Evolutionary conservation across 2,797 vertebrate genomes (phyloP), one percentile per base, ranked within the genome.

Genomic region (Petrocephalus schoutedeni): DNA sequence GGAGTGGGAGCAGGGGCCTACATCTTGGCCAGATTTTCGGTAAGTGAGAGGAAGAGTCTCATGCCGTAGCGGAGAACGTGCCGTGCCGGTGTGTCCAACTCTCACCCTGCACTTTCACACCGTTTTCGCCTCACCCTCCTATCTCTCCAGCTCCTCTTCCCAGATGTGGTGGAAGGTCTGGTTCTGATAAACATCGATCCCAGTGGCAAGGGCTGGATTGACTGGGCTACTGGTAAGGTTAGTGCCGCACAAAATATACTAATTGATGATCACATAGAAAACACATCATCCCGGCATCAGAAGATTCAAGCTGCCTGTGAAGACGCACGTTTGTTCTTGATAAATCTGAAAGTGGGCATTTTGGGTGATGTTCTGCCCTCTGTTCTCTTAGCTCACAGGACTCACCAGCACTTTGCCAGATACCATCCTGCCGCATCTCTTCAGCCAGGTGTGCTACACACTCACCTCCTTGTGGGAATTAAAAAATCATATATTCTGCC

Each of bases 181-280:
- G 98, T 99, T 90, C 95, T 99, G 90, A 94, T 99, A 91, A 99
- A 99, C 94, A 98, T 99, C 0, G 97, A 99, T 92, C 98, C 98
- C 89, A 99, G 98, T 0, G 97, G 97, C 91, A 99, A 99, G 90
- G 98, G 98, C 91, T 99, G 98, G 98, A 98, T 99, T 0, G 98
- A 99, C 93, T 99, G 98, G 98, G 98, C 98, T 1, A 97, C 98
- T 88, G 94, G 96, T 84, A 99, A 99, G 96, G 97, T 98, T 89
- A 89, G 93, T 74, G n/a, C 85, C 28, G 14, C 57, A 58, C 4
- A 21, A 56, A 56, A 85, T 32, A 64, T 19, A 49, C 51, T 7
- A 2, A 36, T 41, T 1, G 0, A 58, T 14, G 56, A 36, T 58
- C 56, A 57, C 84, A 41, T 41, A 9, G 12, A 89, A 45, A 83